phyloP scores from a whole-genome alignment of 2,888 invertebrate species.

The Apomyelois bistriatella region DNA sequence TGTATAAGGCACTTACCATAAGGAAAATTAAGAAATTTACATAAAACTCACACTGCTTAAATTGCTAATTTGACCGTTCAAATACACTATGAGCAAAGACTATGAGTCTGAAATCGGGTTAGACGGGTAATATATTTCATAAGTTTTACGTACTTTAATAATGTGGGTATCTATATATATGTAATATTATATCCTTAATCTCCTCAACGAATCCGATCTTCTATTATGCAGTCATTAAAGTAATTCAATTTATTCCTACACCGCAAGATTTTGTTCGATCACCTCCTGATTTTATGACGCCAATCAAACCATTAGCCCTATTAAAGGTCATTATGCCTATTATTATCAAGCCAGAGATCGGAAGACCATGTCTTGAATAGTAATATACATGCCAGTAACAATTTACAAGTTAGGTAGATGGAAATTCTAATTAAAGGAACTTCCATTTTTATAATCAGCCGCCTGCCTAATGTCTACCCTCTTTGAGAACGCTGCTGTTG shows the following conservation, averaged over 20 bases:
- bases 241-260: slow-evolving; percentile 47
- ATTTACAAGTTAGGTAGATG: not conserved
- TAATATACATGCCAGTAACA: slow-evolving; percentile 32
- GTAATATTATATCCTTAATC: not conserved
- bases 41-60: too few species aligned
- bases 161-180: too few species aligned
- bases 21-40: too few species aligned
- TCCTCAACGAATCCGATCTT: slow-evolving; percentile 12
- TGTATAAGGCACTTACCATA: too few species aligned
- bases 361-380: slow-evolving; percentile 44
- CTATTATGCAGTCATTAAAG: slow-evolving; percentile 35
- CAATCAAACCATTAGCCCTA: slow-evolving; percentile 63
- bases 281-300: slow-evolving; percentile 56
- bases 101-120: too few species aligned
- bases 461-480: too few species aligned
- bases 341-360: slow-evolving; percentile 46
- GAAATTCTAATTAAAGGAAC: not conserved
- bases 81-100: too few species aligned
- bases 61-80: too few species aligned
- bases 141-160: too few species aligned
- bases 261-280: slow-evolving; percentile 17
- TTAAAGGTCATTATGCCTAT: slow-evolving; percentile 58
- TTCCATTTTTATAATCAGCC: too few species aligned
- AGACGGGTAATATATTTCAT: too few species aligned
- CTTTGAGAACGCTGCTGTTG: too few species aligned